A percentile compares a stretch with the other conserved stretches of the same genome.
phyloP scores from a whole-genome alignment of 2,888 invertebrate species.

The Lagria hirta region DNA sequence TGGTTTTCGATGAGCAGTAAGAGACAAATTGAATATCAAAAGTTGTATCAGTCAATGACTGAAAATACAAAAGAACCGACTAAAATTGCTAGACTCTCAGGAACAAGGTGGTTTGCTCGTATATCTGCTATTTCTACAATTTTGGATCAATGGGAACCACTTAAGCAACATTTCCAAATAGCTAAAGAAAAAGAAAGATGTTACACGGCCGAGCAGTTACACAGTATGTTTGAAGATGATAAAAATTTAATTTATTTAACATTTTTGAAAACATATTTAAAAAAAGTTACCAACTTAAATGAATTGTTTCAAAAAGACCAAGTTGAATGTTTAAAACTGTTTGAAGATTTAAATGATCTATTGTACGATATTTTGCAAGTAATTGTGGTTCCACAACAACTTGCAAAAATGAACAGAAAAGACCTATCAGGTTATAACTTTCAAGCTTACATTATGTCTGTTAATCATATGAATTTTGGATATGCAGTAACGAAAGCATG shows the following conservation, averaged over 20 bases:
- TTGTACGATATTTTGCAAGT: constrained; percentile 18
- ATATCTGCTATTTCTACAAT: constrained; percentile 31
- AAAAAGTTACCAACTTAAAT: constrained; percentile 15
- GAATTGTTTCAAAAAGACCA: constrained; percentile 16
- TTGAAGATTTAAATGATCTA: constrained; percentile 9
- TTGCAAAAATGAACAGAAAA: neutral
- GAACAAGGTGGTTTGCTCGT: constrained; percentile 35
- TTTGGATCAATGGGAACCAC: constrained; percentile 34
- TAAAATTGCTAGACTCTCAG: constrained; percentile 24
- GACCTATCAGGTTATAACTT: neutral
- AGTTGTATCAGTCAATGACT: constrained; percentile 27
- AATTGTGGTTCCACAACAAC: constrained; percentile 9
- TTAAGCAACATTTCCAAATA: constrained; percentile 12
- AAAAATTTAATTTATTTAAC: constrained; percentile 9
- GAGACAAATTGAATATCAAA: constrained; percentile 23
- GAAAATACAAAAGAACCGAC: constrained; percentile 4
- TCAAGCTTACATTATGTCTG: neutral
- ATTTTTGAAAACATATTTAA: constrained; percentile 14
- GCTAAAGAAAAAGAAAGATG: constrained; percentile 11
- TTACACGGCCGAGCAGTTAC: constrained; percentile 16
- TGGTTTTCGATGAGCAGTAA: constrained; percentile 35
- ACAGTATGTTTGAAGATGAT: constrained; percentile 12
- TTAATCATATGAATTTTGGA: constrained; percentile 8
- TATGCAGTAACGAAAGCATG: constrained; percentile 6
- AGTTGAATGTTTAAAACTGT: constrained; percentile 16